Base-by-base conservation (phyloP, 30 jellyfish, hydroid and myxozoan genomes). In the Sanderia malayensis region DNA sequence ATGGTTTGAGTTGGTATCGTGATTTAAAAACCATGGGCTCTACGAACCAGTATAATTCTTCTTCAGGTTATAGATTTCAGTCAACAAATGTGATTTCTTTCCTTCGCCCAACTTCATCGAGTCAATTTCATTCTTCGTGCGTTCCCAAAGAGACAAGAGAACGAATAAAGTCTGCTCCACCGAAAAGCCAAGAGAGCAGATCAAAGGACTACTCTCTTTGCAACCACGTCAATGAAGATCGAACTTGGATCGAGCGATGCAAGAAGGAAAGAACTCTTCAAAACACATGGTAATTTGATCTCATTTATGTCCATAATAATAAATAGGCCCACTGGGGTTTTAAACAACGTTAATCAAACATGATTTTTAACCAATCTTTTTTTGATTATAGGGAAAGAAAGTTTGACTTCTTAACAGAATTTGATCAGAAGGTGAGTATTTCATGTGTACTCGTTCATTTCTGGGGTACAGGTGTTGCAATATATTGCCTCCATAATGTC, bases 101-200 rank as follows among this genome's bases (percentile, higher is more conserved):
- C 29, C 70, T 74, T 44, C 75, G 69, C 2, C 83, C 71, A 19
- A 63, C 79, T 21, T 21, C 80, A 0, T n/a, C 67, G 84, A 86
- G 83, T 67, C 84, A 55, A 21, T 86, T 76, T 61, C 96, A 86
- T 44, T 67, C 81, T 19, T 31, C 88, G n/a, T 86, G 96, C 66
- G 59, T 86, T 24, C 93, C 96, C 24, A 86, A 77, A 55, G 96
- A 86, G 29, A 70, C 86, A 32, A 86, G 47, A 70, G 96, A 86
- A 41, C 82, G 96, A 24, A 80, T 78, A 7, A 77, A 67, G 46
- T 86, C 96, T 19, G 96, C 96, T 8, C 96, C 96, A 44, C 92
- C 96, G 69, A 62, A 88, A 37, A n/a, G 84, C 11, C 37, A 55
- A n/a, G 88, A 76, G 26, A 76, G 29, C 73, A 71, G 74, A 24